Evolutionary conservation across 2,888 invertebrate species (phyloP), one percentile per base, ranked within the genome.

Genomic region (Caenorhabditis doughertyi): DNA sequence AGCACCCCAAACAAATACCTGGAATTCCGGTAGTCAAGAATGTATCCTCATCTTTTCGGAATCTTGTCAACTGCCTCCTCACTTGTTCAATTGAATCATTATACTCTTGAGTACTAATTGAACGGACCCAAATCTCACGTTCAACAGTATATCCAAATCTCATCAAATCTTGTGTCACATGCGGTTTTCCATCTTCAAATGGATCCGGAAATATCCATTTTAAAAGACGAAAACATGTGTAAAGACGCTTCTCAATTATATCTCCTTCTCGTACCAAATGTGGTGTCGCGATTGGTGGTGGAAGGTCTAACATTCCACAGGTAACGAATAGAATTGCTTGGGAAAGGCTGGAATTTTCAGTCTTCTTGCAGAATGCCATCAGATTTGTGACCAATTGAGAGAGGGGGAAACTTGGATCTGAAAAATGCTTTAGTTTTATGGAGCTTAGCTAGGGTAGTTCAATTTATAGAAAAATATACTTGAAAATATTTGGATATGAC

Each of bases 231-330:
- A 60, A 60, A 3, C 16, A 16, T 27, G 60, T 44, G 1, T 21
- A 8, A 11, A 18, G 3, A 9, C 65, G 65, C 1, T 13, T 7
- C 3, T 65, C 51, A 2, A 0, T 0, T 0, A 35, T 35, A 18
- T 65, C 39, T 8, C 55, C 55, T 32, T 55, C 55, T 55, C 4
- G 3, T 18, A 32, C 32, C 7, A 55, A 13, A 23, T 32, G 58
- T 21, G 2, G 9, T 2, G 29, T 4, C 5, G 5, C 11, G 0
- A 35, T 0, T 0, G 65, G 65, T 25, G 21, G 35, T 1, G 65
- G 65, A 7, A 65, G 13, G 8, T 25, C n/a, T 23, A 65, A 35
- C 51, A 65, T 65, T 16, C 65, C 65, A 13, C 65, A 65, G 0
- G 65, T 39, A 16, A 51, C 29, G n/a, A 35, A 51, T 5, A 65